A percentile compares a stretch with the other conserved stretches of the same genome.
These are phyloP conservation scores for Cistogaster globosa DNA, from an alignment of 2,888 invertebrate genomes.

Conservation along the genomic window DNA sequence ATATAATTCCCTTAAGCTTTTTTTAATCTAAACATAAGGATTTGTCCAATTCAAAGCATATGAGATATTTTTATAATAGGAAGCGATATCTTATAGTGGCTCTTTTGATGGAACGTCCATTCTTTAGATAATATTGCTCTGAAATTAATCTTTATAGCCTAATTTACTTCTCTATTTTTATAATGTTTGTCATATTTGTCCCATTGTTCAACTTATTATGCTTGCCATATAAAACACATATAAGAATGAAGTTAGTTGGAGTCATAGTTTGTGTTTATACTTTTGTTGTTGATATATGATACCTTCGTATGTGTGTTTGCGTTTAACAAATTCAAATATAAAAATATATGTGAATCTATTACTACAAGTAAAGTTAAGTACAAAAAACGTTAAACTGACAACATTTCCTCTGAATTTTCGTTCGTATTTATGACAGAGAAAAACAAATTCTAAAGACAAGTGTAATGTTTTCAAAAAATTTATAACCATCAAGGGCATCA, in stretches of 20 bases:
- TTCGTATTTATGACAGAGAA: conserved; percentile 27
- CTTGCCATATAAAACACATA: conserved; percentile 2
- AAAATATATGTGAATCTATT: neutral
- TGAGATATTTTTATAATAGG: no score
- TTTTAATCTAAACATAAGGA: no score
- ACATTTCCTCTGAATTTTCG: conserved; percentile 52
- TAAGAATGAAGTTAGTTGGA: conserved; percentile 43
- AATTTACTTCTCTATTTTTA: neutral
- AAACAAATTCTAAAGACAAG: conserved; percentile 18
- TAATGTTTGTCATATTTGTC: neutral
- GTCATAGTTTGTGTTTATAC: conserved; percentile 49
- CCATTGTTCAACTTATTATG: neutral
- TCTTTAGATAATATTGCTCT: no score
- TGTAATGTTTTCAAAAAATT: conserved; percentile 34
- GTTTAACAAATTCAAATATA: no score
- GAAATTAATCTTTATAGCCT: no score
- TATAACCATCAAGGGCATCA: conserved; percentile 41
- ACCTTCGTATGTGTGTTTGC: neutral
- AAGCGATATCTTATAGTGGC: no score
- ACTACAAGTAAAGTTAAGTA: conserved; percentile 30
- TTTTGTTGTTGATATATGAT: conserved; percentile 49
- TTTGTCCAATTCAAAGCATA: no score
- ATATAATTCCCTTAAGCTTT: no score
- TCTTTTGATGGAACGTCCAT: no score
- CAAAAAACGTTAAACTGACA: conserved; percentile 61